These are phyloP conservation scores for Rotaria magnacalcarata DNA, from an alignment of 2,888 invertebrate species.

Conservation along the genomic window DNA sequence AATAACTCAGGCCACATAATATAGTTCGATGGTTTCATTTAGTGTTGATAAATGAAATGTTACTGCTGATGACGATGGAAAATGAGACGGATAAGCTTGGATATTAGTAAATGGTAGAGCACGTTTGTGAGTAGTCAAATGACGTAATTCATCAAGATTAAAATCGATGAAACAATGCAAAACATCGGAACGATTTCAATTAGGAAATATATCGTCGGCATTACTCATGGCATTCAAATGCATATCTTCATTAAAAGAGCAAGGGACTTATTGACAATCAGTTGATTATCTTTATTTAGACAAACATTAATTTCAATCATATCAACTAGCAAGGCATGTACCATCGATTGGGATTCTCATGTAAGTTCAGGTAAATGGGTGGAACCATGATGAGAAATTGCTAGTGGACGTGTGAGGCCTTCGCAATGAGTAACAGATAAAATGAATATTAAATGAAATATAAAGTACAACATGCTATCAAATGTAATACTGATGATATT, in stretches of 20 bases:
- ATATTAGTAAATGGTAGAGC: neutral
- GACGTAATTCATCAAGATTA: constrained; percentile 16
- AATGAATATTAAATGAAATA: neutral
- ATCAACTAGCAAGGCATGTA: neutral
- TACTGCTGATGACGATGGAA: neutral
- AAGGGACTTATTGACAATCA: neutral
- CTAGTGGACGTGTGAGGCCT: neutral
- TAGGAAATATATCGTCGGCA: neutral
- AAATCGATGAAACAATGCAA: constrained; percentile 30
- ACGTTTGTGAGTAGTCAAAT: constrained; percentile 19
- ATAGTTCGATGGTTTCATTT: neutral
- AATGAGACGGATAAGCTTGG: constrained; percentile 1
- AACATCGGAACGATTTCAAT: constrained; percentile 15
- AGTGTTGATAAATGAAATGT: neutral
- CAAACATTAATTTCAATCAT: constrained; percentile 32
- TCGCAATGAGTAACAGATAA: neutral
- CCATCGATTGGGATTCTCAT: neutral
- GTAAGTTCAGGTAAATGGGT: constrained; percentile 12
- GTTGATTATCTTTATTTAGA: constrained; percentile 28
- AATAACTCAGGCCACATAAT: neutral
- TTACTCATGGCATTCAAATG: neutral
- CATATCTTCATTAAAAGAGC: neutral
- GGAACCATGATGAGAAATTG: neutral
- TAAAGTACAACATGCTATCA: too few relatives aligned
- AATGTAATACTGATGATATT: too few relatives aligned